Evolutionary conservation across 2,888 invertebrate species (phyloP).

Genomic region (Sycophila texana): DNA sequence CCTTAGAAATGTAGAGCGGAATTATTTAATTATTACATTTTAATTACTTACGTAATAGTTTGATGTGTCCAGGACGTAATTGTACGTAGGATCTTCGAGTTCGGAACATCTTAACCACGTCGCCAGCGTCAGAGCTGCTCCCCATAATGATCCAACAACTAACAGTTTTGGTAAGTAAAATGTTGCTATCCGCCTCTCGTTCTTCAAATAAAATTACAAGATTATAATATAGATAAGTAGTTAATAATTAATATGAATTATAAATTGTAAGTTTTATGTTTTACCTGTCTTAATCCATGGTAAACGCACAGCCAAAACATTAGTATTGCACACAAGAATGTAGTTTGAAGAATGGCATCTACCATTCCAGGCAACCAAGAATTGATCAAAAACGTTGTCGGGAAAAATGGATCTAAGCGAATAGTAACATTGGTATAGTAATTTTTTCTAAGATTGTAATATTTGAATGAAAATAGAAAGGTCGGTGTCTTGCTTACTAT

Average conservation of each 20-base stretch:
- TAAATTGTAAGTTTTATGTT: not conserved
- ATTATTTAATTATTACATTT: not conserved
- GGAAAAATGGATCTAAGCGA: conserved; percentile 91
- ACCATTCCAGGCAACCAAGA: conserved; percentile 95
- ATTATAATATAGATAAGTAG: not conserved
- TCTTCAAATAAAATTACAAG: conserved; percentile 78
- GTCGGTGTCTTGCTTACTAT: conserved; percentile 83
- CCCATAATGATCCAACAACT: conserved; percentile 91
- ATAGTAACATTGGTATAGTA: not conserved
- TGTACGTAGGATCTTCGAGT: conserved; percentile 93
- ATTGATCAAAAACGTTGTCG: conserved; percentile 90
- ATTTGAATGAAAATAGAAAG: not conserved
- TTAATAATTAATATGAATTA: not conserved
- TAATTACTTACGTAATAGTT: conserved; percentile 87
- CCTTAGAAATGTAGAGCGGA: not conserved
- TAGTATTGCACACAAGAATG: conserved; percentile 90
- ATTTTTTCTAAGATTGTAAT: not conserved
- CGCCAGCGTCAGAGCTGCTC: conserved; percentile 89
- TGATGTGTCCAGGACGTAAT: conserved; percentile 89
- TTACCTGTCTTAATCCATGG: conserved; percentile 93
- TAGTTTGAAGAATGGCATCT: conserved; percentile 92
- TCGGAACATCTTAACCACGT: conserved; percentile 94
- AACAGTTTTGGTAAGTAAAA: conserved; percentile 95
- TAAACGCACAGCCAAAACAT: conserved; percentile 97
- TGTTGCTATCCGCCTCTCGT: conserved; percentile 88